Percentiles rank a stretch among this genome's conserved stretches.
Conservation (phyloP, 2,888 invertebrate species). For the Drepanosiphum platanoidis region DNA sequence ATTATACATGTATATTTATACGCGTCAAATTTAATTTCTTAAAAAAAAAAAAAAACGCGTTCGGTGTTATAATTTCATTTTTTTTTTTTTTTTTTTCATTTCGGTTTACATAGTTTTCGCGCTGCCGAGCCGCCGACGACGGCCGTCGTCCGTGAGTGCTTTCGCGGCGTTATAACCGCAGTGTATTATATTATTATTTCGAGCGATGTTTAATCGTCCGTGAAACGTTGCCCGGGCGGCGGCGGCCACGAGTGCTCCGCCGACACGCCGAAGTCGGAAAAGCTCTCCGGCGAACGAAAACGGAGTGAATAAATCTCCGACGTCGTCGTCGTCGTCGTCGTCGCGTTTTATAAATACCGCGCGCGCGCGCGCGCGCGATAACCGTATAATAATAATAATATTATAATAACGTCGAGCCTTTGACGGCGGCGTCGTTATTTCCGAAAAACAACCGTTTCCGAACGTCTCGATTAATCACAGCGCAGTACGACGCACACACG, state of each 20-base stretch:
- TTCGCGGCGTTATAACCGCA: not conserved
- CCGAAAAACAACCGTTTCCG: no score
- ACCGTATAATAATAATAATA: not conserved
- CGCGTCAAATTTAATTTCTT: not conserved
- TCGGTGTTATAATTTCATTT: no score
- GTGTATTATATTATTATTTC: no score
- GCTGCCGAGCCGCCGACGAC: not conserved
- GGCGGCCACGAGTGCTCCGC: not conserved
- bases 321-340: not conserved
- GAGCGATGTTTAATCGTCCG: constrained; percentile 8
- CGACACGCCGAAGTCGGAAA: no score
- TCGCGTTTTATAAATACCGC: not conserved
- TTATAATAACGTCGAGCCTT: no score
- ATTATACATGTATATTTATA: not conserved
- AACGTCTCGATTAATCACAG: no score
- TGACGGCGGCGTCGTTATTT: no score
- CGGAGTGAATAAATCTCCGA: not conserved
- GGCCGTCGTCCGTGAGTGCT: not conserved
- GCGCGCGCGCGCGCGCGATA: not conserved
- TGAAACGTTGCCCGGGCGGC: not conserved
- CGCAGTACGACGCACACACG: not conserved
- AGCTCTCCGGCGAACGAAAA: not conserved
- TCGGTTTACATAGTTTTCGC: not conserved
- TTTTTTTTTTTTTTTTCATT: not conserved
- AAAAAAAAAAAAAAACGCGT: no score